Base-by-base conservation (phyloP, 1,140 invertebrate species). In the Pseudobourletiella spinata region DNA sequence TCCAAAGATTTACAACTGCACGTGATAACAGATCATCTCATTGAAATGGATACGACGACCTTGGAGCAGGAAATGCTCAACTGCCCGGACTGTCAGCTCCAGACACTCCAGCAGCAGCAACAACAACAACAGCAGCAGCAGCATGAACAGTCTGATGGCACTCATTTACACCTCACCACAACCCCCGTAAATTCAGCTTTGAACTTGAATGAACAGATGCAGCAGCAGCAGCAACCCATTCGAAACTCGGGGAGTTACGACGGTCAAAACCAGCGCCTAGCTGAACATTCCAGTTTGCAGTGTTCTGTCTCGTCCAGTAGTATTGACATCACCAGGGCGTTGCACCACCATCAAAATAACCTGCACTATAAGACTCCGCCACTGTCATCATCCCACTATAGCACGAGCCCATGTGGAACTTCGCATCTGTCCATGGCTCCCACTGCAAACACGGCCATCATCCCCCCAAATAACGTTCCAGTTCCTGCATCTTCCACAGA, bases 1-100 rank as follows among this genome's bases (percentile, higher is more conserved):
- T n/a, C n/a, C n/a, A n/a, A n/a, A n/a, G n/a, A n/a, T n/a, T n/a
- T n/a, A n/a, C n/a, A n/a, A n/a, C n/a, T n/a, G n/a, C n/a, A n/a
- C n/a, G n/a, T n/a, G n/a, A n/a, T n/a, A n/a, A n/a, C n/a, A n/a
- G n/a, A n/a, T n/a, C n/a, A n/a, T n/a, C n/a, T n/a, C n/a, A n/a
- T n/a, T n/a, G n/a, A n/a, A 8, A 39, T 39, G 32, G 32, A 8
- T 11, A 39, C 8, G 8, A 39, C 8, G 8, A 39, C n/a, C 32
- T n/a, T 11, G 32, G 56, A 46, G 28, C 24, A 46, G 15, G 58
- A 59, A 4, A 59, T 18, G 4, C 6, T 20, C 2, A 39, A 59
- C n/a, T 59, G 58, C 25, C 58, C 58, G 1, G 58, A 59, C 28
- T 59, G 58, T 15, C 58, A 59, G 48, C n/a, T 50, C n/a, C 58